Evolutionary conservation across 2,888 invertebrate species (phyloP), one percentile per base, ranked within the genome.

Genomic region (Ennomos erosarius): DNA sequence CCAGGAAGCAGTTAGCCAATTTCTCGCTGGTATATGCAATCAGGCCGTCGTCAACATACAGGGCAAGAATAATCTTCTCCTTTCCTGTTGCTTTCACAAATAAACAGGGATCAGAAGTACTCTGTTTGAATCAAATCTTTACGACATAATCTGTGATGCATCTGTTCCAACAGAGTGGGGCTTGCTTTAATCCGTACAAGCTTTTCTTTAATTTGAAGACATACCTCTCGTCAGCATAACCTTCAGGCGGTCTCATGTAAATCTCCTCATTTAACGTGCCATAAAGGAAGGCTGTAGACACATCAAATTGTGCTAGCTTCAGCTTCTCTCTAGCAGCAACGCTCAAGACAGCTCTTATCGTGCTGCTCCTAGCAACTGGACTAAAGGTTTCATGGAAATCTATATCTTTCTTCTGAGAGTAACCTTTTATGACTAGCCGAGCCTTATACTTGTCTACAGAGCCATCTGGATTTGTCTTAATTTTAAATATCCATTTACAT

Each of bases 401-500:
- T 9, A 43, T 43, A 43, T 42, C 46, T 26, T 43, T 43, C 10
- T 43, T 16, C 10, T 43, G 43, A 4, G 9, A 10, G 10, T 10
- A 43, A 9, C 43, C 43, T 10, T 26, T 43, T 26, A 43, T 5
- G 26, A 26, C 26, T 9, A 43, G 43, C 10, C 26, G 10, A 26
- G 26, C 26, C 16, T 26, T 26, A 10, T 43, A 43, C 10, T 43
- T 43, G n/a, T 43, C 26, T 6, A 43, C 26, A 13, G 26, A 26
- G 26, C 42, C 42, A 43, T 43, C 26, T 2, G 42, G 42, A 10
- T 43, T 43, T 8, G 8, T 16, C 10, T 43, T 43, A 6, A 43
- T 43, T 8, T 10, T 9, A 43, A 43, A 13, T 5, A 82, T 11
- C 88, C 90, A 66, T 58, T 53, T 63, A 61, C 45, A 57, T 11